Conservation (phyloP, 1,140 invertebrate species). For the Hyphantria cunea region DNA sequence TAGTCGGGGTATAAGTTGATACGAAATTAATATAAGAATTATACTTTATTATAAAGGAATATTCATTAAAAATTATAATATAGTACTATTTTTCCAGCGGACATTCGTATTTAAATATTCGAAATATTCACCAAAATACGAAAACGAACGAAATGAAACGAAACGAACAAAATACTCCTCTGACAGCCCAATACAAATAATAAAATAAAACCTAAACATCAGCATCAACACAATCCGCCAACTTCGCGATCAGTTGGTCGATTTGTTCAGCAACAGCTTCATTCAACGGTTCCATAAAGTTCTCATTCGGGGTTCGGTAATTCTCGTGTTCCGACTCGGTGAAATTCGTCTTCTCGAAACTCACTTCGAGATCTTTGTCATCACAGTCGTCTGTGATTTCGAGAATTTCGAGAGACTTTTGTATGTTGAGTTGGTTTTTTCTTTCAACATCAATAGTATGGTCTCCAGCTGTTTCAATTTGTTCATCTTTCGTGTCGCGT, state of each 20-base stretch:
- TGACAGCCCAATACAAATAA: too few relatives aligned
- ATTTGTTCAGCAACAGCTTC: slow-evolving; percentile 72
- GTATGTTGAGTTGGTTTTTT: slow-evolving; percentile 46
- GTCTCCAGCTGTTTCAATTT: slow-evolving; percentile 42
- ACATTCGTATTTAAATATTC: too few relatives aligned
- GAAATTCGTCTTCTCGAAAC: slow-evolving; percentile 60
- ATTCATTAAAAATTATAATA: too few relatives aligned
- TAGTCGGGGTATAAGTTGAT: too few relatives aligned
- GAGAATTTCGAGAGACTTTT: slow-evolving; percentile 62
- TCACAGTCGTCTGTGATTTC: slow-evolving; percentile 49
- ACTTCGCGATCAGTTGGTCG: slow-evolving; percentile 66
- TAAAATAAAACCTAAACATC: slow-evolving; percentile 11
- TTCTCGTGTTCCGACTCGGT: slow-evolving; percentile 56
- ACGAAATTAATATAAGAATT: too few relatives aligned
- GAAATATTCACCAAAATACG: too few relatives aligned
- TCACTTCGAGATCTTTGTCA: slow-evolving; percentile 47
- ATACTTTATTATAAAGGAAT: too few relatives aligned
- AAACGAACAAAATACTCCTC: too few relatives aligned
- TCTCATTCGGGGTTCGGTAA: slow-evolving; percentile 60
- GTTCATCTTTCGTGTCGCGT: slow-evolving; percentile 51
- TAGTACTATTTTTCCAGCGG: too few relatives aligned
- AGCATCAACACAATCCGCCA: slow-evolving; percentile 54
- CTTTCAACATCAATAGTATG: slow-evolving; percentile 38
- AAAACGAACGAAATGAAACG: too few relatives aligned
- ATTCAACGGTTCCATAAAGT: slow-evolving; percentile 65